Percentiles rank a stretch among this genome's conserved stretches.
Conservation (phyloP, 2,888 invertebrate species). For the Danaus chrysippus region DNA sequence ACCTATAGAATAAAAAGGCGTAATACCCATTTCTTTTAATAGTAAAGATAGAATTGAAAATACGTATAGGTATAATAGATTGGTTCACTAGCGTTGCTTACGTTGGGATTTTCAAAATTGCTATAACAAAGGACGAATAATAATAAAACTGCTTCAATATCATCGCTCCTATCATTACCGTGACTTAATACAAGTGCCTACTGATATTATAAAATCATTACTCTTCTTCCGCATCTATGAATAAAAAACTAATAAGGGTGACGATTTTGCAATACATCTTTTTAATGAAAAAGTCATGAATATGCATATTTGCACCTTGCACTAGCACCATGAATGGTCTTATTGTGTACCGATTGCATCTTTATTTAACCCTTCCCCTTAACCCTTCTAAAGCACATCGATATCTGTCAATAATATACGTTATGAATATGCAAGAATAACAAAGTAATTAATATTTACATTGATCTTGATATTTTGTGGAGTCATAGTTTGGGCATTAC, state of each 20-base stretch:
- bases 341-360: slow-evolving; percentile 13
- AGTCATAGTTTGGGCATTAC: slow-evolving; percentile 56
- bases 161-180: not conserved
- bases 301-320: slow-evolving; percentile 56
- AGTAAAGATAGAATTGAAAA: no score
- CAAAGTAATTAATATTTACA: slow-evolving; percentile 65
- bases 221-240: not conserved
- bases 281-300: slow-evolving; percentile 58
- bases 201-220: not conserved
- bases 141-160: not conserved
- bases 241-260: not conserved
- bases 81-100: no score
- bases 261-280: slow-evolving; percentile 1
- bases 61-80: no score
- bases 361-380: slow-evolving; percentile 39
- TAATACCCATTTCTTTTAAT: no score
- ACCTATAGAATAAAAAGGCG: no score
- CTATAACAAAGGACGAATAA: not conserved
- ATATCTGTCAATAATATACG: slow-evolving; percentile 33
- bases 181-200: not conserved
- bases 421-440: slow-evolving; percentile 74
- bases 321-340: slow-evolving; percentile 16
- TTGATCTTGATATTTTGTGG: slow-evolving; percentile 49
- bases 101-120: not conserved
- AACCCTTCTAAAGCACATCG: slow-evolving; percentile 30